Conservation (phyloP, 2,888 invertebrate genomes). For the Cephus pygmeus region DNA sequence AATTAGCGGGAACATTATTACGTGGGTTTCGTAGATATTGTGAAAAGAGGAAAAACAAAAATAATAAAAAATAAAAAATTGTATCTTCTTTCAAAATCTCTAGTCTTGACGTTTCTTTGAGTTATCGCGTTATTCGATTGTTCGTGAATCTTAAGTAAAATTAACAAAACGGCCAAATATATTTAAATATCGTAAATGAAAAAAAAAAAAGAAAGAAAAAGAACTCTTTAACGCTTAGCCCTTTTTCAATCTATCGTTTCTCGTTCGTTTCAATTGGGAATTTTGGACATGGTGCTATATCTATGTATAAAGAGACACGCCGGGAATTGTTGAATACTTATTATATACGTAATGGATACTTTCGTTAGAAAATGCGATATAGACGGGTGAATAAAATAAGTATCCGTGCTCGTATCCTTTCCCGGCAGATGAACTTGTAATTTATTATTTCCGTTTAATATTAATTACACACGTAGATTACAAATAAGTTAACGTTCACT, state of each 20-base stretch:
- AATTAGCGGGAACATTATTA: background rate
- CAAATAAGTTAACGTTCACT: conserved; percentile 45
- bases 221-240: background rate
- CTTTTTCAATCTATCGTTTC: background rate
- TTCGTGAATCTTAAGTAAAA: background rate
- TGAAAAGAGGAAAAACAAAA: background rate
- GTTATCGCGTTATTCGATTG: conserved; percentile 28
- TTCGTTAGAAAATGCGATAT: background rate
- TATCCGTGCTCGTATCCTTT: background rate
- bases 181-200: conserved; percentile 17
- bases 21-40: conserved; percentile 11
- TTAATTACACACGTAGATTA: conserved; percentile 51
- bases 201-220: background rate
- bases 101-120: conserved; percentile 48
- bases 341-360: conserved; percentile 2
- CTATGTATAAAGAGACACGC: conserved; percentile 27
- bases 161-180: conserved; percentile 46
- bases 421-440: background rate
- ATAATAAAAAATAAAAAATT: background rate
- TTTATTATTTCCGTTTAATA: conserved; percentile 42
- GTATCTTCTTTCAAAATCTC: conserved; percentile 54
- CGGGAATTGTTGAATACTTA: conserved; percentile 37
- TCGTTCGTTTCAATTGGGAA: conserved; percentile 25
- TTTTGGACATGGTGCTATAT: conserved; percentile 52
- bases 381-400: background rate